These are phyloP conservation scores for Poecile montanus DNA, from an alignment of 2,797 vertebrate species.

Conservation along the genomic window DNA sequence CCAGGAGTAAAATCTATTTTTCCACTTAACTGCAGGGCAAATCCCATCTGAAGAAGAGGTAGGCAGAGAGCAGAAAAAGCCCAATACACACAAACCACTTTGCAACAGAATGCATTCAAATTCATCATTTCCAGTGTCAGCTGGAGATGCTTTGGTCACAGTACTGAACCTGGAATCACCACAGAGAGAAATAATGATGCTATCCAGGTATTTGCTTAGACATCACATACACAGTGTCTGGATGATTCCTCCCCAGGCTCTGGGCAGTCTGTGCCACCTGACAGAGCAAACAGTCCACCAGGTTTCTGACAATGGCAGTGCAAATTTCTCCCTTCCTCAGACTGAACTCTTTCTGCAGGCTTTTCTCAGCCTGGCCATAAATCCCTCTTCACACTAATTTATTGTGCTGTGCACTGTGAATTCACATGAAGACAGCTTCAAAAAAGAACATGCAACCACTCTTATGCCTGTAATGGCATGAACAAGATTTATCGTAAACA, in stretches of 20 bases:
- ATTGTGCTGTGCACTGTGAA: not conserved
- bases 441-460: not conserved
- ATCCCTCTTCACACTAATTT: not conserved
- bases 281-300: not conserved
- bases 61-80: not conserved
- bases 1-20: not conserved
- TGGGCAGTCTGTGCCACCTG: not conserved
- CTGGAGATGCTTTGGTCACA: not conserved
- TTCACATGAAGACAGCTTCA: not conserved
- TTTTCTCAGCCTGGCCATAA: not conserved
- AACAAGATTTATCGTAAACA: slow-evolving; percentile 8
- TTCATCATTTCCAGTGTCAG: not conserved
- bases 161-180: not conserved
- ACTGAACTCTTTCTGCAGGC: not conserved
- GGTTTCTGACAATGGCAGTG: not conserved
- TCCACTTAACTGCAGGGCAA: not conserved
- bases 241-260: not conserved
- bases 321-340: not conserved
- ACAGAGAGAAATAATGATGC: not conserved
- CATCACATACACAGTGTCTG: not conserved
- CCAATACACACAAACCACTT: not conserved
- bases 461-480: not conserved
- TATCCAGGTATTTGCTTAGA: not conserved
- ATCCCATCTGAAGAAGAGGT: not conserved
- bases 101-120: not conserved